Evolutionary conservation across 1,140 invertebrate genomes (phyloP).

Genomic region (Aphaenogaster floridana): DNA sequence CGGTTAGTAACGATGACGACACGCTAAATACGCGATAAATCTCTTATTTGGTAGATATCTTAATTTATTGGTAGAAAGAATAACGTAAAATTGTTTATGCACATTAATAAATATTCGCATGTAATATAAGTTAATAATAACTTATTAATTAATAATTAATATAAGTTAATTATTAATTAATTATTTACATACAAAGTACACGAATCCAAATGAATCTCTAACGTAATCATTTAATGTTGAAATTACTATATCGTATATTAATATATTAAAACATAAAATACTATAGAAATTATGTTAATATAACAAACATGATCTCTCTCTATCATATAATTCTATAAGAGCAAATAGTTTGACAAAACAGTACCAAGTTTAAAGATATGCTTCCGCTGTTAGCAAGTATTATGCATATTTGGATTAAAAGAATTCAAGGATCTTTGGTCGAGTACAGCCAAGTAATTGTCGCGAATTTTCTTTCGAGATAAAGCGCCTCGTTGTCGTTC

Average conservation of each 20-base stretch:
- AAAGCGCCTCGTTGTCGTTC: constrained; percentile 28
- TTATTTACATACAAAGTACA: neutral
- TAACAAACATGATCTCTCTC: neutral
- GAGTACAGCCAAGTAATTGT: neutral
- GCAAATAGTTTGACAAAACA: neutral
- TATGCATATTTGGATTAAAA: neutral
- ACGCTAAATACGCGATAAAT: neutral
- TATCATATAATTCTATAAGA: neutral
- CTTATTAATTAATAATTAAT: neutral
- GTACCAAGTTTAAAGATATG: neutral
- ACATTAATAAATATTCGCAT: neutral
- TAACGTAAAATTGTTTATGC: neutral
- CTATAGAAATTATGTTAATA: neutral
- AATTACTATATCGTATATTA: neutral
- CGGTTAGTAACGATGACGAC: constrained; percentile 44
- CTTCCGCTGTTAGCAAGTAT: neutral
- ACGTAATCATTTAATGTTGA: neutral
- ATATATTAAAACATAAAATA: neutral
- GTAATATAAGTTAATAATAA: neutral
- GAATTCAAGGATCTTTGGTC: constrained; percentile 31
- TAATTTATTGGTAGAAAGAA: neutral
- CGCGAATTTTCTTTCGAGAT: neutral
- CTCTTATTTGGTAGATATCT: neutral
- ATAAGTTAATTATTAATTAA: constrained; percentile 8
- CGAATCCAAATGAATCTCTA: neutral